Percentiles rank a stretch among this genome's conserved stretches.
Evolutionary conservation across 2,797 vertebrate genomes (phyloP).

Genomic region (Urosaurus nigricauda): DNA sequence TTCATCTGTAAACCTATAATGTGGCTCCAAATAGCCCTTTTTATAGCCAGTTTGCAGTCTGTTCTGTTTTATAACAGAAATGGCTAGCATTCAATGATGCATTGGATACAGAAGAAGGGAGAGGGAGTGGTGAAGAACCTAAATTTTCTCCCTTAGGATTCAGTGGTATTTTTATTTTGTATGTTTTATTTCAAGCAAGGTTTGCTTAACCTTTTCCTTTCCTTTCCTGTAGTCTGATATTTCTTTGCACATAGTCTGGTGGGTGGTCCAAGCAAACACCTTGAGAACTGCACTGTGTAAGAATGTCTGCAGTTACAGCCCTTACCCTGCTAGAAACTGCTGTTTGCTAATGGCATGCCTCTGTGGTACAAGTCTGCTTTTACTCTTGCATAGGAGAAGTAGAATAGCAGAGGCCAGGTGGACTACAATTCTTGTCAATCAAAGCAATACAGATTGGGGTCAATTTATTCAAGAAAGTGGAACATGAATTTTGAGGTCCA

Average conservation of each 20-base stretch:
- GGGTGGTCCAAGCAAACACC: neutral
- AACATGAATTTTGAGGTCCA: neutral
- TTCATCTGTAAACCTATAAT: neutral
- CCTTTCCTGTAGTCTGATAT: neutral
- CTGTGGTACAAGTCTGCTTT: too few relatives aligned
- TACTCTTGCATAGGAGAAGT: too few relatives aligned
- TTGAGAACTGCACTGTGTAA: neutral
- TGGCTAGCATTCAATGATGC: neutral
- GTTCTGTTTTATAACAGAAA: neutral
- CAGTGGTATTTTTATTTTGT: too few relatives aligned
- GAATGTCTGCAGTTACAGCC: neutral
- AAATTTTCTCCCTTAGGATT: neutral
- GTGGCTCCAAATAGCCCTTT: neutral
- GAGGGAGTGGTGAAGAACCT: neutral
- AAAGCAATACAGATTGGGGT: neutral
- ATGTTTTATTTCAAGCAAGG: too few relatives aligned
- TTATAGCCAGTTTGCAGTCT: neutral
- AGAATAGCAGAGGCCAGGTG: too few relatives aligned
- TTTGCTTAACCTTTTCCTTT: neutral
- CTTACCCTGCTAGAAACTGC: neutral
- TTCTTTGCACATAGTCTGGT: neutral
- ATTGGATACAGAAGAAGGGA: neutral
- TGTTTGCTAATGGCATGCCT: neutral
- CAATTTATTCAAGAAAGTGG: neutral
- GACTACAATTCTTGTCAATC: neutral